A percentile compares a stretch with the other conserved stretches of the same genome.
phyloP scores from a whole-genome alignment of 2,797 vertebrate species.

The Gymnothorax reevesii region DNA sequence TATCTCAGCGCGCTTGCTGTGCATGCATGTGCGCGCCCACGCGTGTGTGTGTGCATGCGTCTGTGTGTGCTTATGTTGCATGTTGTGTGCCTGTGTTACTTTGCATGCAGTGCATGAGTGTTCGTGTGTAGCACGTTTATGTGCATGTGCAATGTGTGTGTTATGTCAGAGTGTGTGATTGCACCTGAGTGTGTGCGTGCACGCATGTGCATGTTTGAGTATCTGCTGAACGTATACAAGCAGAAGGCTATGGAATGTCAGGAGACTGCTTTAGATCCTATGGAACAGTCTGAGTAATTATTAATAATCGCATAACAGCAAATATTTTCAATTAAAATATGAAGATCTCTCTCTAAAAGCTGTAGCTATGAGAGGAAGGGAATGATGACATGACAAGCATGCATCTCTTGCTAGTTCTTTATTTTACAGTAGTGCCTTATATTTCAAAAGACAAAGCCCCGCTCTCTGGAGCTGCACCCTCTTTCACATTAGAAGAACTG shows the following conservation, averaged over 20 bases:
- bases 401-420: background rate
- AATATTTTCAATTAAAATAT: background rate
- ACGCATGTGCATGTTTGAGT: no score
- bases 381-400: background rate
- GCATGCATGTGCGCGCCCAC: background rate
- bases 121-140: no score
- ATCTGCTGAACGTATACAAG: background rate
- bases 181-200: no score
- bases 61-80: background rate
- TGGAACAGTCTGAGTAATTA: background rate
- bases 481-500: constrained; percentile 14
- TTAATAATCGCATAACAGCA: background rate
- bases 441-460: background rate
- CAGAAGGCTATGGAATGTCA: background rate
- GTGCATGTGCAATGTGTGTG: no score
- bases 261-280: background rate
- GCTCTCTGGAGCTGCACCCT: constrained; percentile 8
- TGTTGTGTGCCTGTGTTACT: no score
- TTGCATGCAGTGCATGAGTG: background rate
- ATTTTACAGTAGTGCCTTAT: background rate
- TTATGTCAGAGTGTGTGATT: no score
- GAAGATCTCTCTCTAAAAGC: background rate
- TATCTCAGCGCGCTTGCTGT: background rate
- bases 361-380: background rate
- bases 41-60: background rate